Evolutionary conservation across 1,140 invertebrate genomes (phyloP), one percentile per base, ranked within the genome.

Genomic region (Chrysoperla carnea): DNA sequence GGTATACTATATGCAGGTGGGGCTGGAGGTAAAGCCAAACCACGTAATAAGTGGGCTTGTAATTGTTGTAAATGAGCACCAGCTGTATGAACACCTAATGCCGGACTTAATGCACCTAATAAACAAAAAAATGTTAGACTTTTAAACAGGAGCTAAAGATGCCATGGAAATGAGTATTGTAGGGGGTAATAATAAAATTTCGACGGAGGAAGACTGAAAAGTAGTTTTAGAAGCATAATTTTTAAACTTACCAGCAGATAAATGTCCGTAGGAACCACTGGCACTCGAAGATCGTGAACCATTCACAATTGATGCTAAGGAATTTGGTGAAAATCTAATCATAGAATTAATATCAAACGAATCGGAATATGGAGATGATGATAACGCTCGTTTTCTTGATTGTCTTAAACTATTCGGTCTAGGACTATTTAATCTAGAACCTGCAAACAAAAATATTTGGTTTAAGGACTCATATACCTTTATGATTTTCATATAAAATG

Each of bases 321-420:
- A 93, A 49, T 90, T 93, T 1, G 91, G 92, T 9, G 90, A 95
- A 51, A 91, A 89, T 46, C 91, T 74, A 50, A 96, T 94, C 70
- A 95, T 84, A 39, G 89, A 91, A 53, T 88, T 89, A 52, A 97
- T 81, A 59, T 95, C 90, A 54, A 94, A 75, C 8, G 85, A 86
- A 58, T 95, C 90, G 1, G 89, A 90, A 52, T 94, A 92, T 0
- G 92, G 90, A 9, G 90, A 95, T 59, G 86, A 88, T 37, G 90
- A 94, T 0, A 94, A 67, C 0, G 91, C 89, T 37, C 92, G 69
- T 57, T 96, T 97, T 27, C 90, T 75, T 1, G 68, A 69, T 23
- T 70, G 51, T 39, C 72, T 63, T 6, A 73, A 58, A 9, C 66
- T 65, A 17, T 62, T 70, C 48, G 56, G 76, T 55, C 63, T 69